Evolutionary conservation across 2,113 vertebrate species (phyloP).

Genomic region (Phalacrocorax carbo): DNA sequence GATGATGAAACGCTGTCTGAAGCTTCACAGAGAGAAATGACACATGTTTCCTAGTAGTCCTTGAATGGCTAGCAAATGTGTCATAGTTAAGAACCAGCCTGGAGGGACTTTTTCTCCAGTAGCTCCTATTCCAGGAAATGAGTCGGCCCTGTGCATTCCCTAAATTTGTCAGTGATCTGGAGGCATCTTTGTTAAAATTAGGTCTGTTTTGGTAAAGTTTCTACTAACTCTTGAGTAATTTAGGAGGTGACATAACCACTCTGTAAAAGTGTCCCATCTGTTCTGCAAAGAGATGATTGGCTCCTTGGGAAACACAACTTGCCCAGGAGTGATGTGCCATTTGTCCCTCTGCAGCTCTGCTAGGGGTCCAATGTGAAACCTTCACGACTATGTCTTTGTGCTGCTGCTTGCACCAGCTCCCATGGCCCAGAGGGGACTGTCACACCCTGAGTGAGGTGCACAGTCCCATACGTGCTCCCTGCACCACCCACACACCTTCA

Average conservation of each 20-base stretch:
- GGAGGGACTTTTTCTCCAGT: conserved; percentile 38
- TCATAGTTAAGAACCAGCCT: conserved; percentile 55
- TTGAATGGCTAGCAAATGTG: conserved; percentile 63
- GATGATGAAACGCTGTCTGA: conserved; percentile 59
- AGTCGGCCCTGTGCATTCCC: not conserved
- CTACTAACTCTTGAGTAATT: not conserved
- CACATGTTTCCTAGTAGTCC: conserved; percentile 37
- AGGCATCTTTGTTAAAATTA: not conserved
- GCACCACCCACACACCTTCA: not conserved
- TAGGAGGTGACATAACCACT: not conserved
- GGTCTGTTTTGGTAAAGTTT: not conserved
- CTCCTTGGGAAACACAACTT: rapidly evolving
- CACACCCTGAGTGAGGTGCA: rapidly evolving
- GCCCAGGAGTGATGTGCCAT: rapidly evolving
- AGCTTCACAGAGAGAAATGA: not conserved
- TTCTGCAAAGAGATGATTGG: not conserved
- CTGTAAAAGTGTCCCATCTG: not conserved
- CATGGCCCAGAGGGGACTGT: rapidly evolving
- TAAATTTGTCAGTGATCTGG: not conserved
- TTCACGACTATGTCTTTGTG: rapidly evolving
- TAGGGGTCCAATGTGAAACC: rapidly evolving
- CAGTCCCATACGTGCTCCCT: not conserved
- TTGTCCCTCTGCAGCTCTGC: not conserved
- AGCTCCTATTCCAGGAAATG: conserved; percentile 34
- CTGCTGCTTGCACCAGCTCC: not conserved